Base-by-base conservation (phyloP, 2,888 invertebrate genomes). In the Pyrochroa serraticornis region DNA sequence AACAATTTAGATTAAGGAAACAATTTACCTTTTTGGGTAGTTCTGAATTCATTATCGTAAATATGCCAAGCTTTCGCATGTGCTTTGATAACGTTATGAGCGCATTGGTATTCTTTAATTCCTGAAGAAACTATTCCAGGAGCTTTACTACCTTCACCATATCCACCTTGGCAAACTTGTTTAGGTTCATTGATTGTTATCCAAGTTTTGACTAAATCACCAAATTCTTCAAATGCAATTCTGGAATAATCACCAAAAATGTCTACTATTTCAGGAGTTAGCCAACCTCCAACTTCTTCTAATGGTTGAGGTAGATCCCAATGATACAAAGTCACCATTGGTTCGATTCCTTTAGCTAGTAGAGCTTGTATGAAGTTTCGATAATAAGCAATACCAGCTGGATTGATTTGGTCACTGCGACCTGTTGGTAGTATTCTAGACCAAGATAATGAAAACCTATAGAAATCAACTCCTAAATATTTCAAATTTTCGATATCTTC, bases 361-460 rank as follows among this genome's bases (percentile, higher is more conserved):
- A 93, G 81, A 67, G 86, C 88, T 66, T 90, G 81, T 45, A 93
- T 88, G 38, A 93, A 77, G 64, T 87, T 84, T 67, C 85, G 87
- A 75, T 93, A 93, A 77, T 91, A 91, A 52, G 84, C 78, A 8
- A 93, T 81, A 9, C 91, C 93, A 1, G 83, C 81, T 36, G 82
- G 78, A 72, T 89, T 93, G n/a, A 90, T 80, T 12, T 82, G 71
- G 69, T 86, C 85, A 48, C 84, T 81, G 52, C 84, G 81, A 10
- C 70, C 89, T 44, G 78, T 81, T 0, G 89, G 88, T 38, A 90
- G 74, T 14, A 91, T 81, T 66, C 90, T 80, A 0, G 88, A 75
- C 90, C 90, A 90, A 54, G 88, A 84, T 12, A 87, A 74, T 0
- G 87, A 87, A 69, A 87, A 84, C 12, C 87, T 77, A 72, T 87